Percentiles rank a stretch among this genome's conserved stretches.
phyloP scores from a whole-genome alignment of 2,113 vertebrate genomes.

The Oostethus manadensis region DNA sequence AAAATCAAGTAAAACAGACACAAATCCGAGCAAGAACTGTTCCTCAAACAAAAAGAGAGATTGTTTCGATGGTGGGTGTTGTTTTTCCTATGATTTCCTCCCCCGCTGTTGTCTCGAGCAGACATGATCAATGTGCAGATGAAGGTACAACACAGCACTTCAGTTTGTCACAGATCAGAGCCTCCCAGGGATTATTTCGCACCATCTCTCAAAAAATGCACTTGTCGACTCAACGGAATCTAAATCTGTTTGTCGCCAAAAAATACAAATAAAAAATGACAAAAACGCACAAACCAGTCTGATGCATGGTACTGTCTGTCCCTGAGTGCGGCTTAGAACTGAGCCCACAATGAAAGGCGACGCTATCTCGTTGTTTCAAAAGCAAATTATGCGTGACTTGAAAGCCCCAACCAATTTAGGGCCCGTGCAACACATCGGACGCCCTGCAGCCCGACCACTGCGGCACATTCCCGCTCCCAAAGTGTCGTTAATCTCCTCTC shows the following conservation, averaged over 20 bases:
- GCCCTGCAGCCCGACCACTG: constrained; percentile 26
- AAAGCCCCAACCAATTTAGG: constrained; percentile 58
- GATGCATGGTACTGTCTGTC: not conserved
- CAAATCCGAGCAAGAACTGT: too few species aligned
- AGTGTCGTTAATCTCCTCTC: constrained; percentile 44
- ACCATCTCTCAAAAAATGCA: constrained; percentile 8
- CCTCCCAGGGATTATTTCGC: constrained; percentile 31
- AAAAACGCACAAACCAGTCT: too few species aligned
- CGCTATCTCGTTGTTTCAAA: constrained; percentile 63
- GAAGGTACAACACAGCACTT: constrained; percentile 11
- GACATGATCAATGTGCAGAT: constrained; percentile 20
- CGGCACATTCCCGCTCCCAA: constrained; percentile 14
- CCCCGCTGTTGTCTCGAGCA: not conserved
- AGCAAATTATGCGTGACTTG: constrained; percentile 66
- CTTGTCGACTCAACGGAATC: not conserved
- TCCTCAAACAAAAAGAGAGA: too few species aligned
- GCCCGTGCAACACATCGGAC: constrained; percentile 44
- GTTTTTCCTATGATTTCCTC: too few species aligned
- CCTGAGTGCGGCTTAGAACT: constrained; percentile 16
- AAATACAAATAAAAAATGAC: not conserved
- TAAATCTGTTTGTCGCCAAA: not conserved
- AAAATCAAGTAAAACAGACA: too few species aligned
- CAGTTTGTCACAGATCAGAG: constrained; percentile 37
- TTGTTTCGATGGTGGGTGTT: too few species aligned
- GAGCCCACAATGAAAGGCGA: constrained; percentile 56